A percentile compares a stretch with the other conserved stretches of the same genome.
phyloP scores from a whole-genome alignment of 64 coral and sea anemone species.

The Montipora efflorescens region DNA sequence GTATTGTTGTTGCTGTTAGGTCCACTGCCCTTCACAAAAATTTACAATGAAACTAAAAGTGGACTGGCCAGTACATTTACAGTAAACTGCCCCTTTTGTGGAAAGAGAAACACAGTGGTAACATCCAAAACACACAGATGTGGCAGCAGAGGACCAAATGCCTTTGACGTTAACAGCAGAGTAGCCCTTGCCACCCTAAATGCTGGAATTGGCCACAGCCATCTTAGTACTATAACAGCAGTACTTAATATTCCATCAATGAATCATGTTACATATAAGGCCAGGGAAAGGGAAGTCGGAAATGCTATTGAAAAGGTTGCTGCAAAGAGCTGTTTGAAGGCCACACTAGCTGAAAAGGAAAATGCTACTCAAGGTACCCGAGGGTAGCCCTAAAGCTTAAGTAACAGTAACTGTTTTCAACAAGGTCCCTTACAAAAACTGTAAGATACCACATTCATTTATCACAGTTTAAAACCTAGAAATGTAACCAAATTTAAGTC shows the following conservation, averaged over 20 bases:
- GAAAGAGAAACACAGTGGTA: conserved; percentile 4
- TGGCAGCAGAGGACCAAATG: conserved; percentile 57
- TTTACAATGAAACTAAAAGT: conserved; percentile 8
- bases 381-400: no score
- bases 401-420: no score
- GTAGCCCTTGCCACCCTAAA: conserved; percentile 56
- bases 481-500: no score
- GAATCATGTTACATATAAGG: conserved; percentile 32
- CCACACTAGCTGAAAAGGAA: neutral
- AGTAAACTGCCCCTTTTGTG: conserved; percentile 47
- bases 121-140: conserved; percentile 52
- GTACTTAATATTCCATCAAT: conserved; percentile 41
- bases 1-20: conserved; percentile 5
- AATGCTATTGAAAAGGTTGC: conserved; percentile 24
- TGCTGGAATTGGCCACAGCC: conserved; percentile 61
- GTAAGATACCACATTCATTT: no score
- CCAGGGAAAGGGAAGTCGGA: conserved; percentile 53
- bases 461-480: no score
- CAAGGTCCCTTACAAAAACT: no score
- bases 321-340: conserved; percentile 10
- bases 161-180: conserved; percentile 52
- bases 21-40: conserved; percentile 27
- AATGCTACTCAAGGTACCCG: neutral
- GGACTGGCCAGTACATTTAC: conserved; percentile 53
- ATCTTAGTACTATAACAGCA: conserved; percentile 43